phyloP scores from a whole-genome alignment of 2,888 invertebrate genomes.

The Steinernema scapterisci region DNA sequence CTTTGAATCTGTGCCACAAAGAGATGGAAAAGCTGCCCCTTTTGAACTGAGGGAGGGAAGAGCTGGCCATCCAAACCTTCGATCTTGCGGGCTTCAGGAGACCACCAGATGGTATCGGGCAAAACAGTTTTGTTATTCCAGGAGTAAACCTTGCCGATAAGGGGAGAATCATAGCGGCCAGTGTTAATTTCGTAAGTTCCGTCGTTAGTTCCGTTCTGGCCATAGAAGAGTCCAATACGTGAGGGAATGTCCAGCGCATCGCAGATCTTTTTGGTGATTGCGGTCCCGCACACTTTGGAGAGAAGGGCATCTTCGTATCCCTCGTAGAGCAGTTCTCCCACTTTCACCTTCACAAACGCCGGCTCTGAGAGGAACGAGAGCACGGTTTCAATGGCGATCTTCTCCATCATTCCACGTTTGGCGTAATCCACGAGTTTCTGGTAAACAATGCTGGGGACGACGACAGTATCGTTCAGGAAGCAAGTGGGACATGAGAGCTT shows the following conservation, averaged over 20 bases:
- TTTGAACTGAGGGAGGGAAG: constrained; percentile 54
- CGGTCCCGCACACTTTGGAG: constrained; percentile 46
- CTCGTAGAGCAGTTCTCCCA: constrained; percentile 60
- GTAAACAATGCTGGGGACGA: constrained; percentile 62
- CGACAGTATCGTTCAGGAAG: constrained; percentile 49
- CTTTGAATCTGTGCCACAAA: constrained; percentile 59
- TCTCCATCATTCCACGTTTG: constrained; percentile 33
- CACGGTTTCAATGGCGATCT: constrained; percentile 46
- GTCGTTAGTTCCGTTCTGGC: constrained; percentile 63
- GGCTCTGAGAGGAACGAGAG: constrained; percentile 45
- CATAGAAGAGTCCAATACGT: constrained; percentile 63
- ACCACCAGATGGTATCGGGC: constrained; percentile 52
- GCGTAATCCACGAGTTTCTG: constrained; percentile 60
- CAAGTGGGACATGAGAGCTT: constrained; percentile 54
- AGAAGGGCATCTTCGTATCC: constrained; percentile 62
- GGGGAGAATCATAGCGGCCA: constrained; percentile 46
- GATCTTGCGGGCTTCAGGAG: constrained; percentile 55
- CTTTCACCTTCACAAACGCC: constrained; percentile 50
- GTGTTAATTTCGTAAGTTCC: constrained; percentile 61
- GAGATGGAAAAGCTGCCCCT: constrained; percentile 41
- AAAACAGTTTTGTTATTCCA: constrained; percentile 58
- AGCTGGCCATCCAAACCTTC: constrained; percentile 62
- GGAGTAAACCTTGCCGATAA: constrained; percentile 59
- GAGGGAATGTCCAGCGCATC: constrained; percentile 51
- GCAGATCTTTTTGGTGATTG: constrained; percentile 50